Evolutionary conservation across 2,113 vertebrate genomes (phyloP).

Genomic region (Cettia cetti): DNA sequence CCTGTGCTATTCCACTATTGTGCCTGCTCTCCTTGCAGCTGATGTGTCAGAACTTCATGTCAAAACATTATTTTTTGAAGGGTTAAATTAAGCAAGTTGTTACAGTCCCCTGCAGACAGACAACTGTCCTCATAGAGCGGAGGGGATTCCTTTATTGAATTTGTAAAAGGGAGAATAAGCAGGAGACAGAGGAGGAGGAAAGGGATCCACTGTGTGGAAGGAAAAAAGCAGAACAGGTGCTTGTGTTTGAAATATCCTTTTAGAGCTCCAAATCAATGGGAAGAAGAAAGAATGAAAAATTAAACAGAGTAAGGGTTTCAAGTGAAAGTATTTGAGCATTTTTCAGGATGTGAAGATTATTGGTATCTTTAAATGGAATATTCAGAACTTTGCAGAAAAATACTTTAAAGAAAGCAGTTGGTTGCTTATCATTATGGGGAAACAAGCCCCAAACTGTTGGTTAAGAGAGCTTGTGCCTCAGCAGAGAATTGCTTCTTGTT

Average conservation of each 20-base stretch:
- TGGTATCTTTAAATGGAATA: background rate
- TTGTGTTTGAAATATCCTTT: constrained; percentile 1
- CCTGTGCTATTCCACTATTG: background rate
- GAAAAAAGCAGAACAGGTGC: background rate
- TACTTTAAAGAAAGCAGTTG: background rate
- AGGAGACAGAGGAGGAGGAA: background rate
- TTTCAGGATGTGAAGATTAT: background rate
- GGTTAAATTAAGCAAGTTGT: background rate
- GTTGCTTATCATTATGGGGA: background rate
- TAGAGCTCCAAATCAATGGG: background rate
- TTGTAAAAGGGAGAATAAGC: background rate
- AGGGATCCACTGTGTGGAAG: background rate
- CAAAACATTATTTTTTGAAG: background rate
- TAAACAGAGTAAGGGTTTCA: background rate
- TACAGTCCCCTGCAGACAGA: background rate
- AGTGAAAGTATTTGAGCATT: background rate
- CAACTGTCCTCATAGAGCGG: background rate
- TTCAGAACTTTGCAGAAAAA: background rate
- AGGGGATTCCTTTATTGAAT: background rate
- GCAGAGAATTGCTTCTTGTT: background rate
- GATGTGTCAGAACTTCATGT: background rate
- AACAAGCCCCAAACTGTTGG: background rate
- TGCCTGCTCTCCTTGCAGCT: background rate
- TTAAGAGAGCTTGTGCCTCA: background rate
- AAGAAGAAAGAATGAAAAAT: background rate